phyloP scores from a whole-genome alignment of 1,140 invertebrate genomes.

The Psix sp. region DNA sequence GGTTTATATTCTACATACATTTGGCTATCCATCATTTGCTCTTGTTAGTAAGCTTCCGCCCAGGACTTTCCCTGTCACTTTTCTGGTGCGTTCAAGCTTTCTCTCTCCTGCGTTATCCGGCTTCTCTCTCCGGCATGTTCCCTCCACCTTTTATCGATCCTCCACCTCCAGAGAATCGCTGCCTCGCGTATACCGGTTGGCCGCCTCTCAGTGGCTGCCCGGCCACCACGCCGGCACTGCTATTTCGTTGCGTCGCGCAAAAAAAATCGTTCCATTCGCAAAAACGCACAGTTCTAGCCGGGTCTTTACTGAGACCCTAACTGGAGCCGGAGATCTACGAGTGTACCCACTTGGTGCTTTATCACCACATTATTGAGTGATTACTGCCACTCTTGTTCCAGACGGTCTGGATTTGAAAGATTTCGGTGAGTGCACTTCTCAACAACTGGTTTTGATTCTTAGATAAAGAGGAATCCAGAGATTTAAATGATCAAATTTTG shows the following conservation, averaged over 20 bases:
- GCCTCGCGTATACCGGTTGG: constrained; percentile 59
- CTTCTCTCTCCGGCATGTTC: constrained; percentile 60
- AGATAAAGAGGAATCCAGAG: not conserved
- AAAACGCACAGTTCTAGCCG: too few species aligned
- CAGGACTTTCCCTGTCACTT: constrained; percentile 43
- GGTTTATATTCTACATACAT: too few species aligned
- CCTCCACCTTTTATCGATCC: constrained; percentile 73
- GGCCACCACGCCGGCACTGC: constrained; percentile 74
- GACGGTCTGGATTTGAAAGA: not conserved
- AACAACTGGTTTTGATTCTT: not conserved
- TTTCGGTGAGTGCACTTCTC: constrained; percentile 18
- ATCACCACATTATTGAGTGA: too few species aligned
- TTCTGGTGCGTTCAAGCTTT: constrained; percentile 50
- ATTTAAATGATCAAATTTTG: too few species aligned
- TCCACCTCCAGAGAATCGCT: constrained; percentile 58
- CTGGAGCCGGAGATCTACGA: not conserved
- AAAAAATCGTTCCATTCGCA: constrained; percentile 18
- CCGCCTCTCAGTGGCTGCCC: constrained; percentile 72
- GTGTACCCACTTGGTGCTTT: too few species aligned
- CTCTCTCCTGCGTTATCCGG: constrained; percentile 38
- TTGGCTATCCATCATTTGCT: constrained; percentile 5
- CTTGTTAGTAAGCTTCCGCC: constrained; percentile 9
- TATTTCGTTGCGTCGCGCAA: constrained; percentile 58
- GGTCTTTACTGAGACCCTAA: not conserved
- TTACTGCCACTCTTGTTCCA: constrained; percentile 3